Base-by-base conservation (phyloP, 1,140 invertebrate genomes). In the Achroia grisella region DNA sequence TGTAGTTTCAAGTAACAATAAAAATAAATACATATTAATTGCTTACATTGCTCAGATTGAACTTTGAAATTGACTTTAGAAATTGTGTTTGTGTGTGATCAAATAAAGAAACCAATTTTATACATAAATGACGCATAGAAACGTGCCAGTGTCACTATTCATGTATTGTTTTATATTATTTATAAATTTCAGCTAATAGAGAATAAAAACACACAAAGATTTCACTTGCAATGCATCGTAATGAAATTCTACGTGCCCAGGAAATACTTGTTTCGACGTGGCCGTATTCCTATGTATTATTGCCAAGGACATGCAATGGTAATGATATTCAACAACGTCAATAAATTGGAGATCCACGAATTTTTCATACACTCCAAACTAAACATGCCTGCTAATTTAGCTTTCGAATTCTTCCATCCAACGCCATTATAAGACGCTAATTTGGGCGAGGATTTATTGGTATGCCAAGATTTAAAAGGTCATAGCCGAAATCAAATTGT, bases 361-460 rank as follows among this genome's bases (percentile, higher is more conserved):
- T 74, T 72, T 44, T 72, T 51, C 43, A 32, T 74, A 2, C 17
- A 52, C 6, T 0, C 23, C 0, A 48, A 31, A 10, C 10, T 77
- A 2, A 50, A 58, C 9, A 43, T 71, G 39, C 71, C 71, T 0
- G 41, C 59, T 5, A 51, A 54, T 27, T 60, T 78, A 23, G 13
- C 40, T 4, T 64, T 73, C 11, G 61, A 73, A 36, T 75, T 75
- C 37, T 78, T 71, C 36, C 68, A 74, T 29, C 56, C 61, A 1
- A 59, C 17, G 6, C 17, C 17, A 23, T 23, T 10, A 39, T 54
- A 81, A 33, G 60, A 62, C 8, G 10, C 32, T 0, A 49, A 46
- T n/a, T n/a, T n/a, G n/a, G n/a, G n/a, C n/a, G 15, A 75, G 76
- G 73, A 44, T 70, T 6, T 10, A 4, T 23, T 6, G 0, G 67